Conservation (phyloP, 2,113 vertebrate genomes). For the Zapornia atra region DNA sequence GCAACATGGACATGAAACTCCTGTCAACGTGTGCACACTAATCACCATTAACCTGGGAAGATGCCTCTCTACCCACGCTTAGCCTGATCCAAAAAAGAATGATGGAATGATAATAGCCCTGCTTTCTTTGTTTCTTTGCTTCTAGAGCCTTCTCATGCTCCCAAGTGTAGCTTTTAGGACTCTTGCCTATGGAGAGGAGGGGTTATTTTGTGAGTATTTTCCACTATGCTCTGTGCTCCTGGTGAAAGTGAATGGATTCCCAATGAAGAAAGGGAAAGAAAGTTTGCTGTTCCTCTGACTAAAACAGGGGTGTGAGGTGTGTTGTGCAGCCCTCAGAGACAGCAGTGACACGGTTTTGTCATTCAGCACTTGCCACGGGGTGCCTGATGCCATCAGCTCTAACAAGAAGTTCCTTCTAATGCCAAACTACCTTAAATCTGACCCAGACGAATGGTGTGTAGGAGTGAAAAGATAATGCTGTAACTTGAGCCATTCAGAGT, state of each 20-base stretch:
- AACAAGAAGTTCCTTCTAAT: not conserved
- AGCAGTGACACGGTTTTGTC: not conserved
- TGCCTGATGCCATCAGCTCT: not conserved
- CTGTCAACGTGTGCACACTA: fast-evolving
- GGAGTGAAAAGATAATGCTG: not conserved
- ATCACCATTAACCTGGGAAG: not conserved
- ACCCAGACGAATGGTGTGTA: not conserved
- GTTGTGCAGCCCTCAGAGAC: not conserved
- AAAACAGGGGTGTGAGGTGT: too few species aligned
- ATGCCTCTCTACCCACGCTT: not conserved
- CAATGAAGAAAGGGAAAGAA: not conserved
- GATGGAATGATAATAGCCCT: not conserved
- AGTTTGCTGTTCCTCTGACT: not conserved
- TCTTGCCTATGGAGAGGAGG: not conserved
- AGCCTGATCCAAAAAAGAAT: not conserved
- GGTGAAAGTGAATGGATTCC: not conserved
- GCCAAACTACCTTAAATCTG: not conserved
- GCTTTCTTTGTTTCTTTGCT: not conserved
- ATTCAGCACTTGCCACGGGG: not conserved
- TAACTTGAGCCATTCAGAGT: not conserved
- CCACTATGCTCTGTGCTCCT: not conserved
- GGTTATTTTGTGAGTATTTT: not conserved
- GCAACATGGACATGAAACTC: not conserved
- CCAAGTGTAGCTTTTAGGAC: not conserved
- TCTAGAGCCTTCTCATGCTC: not conserved